Evolutionary conservation across 2,888 invertebrate species (phyloP).

Genomic region (Micoletzkya japonica): DNA sequence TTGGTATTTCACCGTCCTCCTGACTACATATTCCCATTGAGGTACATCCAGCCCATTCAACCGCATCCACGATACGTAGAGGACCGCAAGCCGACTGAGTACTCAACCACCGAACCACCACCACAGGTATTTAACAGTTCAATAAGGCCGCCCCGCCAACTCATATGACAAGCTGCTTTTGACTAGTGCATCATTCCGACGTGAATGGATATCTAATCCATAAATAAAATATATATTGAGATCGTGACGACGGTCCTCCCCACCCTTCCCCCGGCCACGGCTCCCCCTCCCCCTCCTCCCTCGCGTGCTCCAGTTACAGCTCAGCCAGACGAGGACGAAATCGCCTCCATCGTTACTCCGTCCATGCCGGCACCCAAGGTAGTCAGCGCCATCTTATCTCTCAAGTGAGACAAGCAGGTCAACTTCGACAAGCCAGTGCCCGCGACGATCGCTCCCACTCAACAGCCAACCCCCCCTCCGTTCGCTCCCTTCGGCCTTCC

Average conservation of each 20-base stretch:
- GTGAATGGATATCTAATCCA: neutral
- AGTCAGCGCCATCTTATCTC: neutral
- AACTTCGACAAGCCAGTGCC: neutral
- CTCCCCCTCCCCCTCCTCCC: conserved; percentile 15
- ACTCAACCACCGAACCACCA: conserved; percentile 22
- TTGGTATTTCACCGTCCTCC: too few species aligned
- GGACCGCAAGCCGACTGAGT: conserved; percentile 16
- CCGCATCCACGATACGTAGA: conserved; percentile 21
- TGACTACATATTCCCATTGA: too few species aligned
- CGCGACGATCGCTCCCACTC: conserved; percentile 32
- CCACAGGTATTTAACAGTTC: neutral
- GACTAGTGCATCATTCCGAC: neutral
- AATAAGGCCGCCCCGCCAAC: neutral
- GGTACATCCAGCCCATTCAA: too few species aligned
- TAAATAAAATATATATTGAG: neutral
- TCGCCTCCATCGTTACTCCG: neutral
- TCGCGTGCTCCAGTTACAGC: conserved; percentile 5
- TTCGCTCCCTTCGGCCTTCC: neutral
- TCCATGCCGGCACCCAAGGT: conserved; percentile 9
- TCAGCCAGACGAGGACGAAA: neutral
- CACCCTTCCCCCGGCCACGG: conserved; percentile 10
- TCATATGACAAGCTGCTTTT: neutral
- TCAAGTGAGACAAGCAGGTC: neutral
- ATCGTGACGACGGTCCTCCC: conserved; percentile 3
- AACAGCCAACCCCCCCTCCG: conserved; percentile 33